Evolutionary conservation across 2,113 vertebrate species (phyloP), one percentile per base, ranked within the genome.

Genomic region (Brevimyrus niger): DNA sequence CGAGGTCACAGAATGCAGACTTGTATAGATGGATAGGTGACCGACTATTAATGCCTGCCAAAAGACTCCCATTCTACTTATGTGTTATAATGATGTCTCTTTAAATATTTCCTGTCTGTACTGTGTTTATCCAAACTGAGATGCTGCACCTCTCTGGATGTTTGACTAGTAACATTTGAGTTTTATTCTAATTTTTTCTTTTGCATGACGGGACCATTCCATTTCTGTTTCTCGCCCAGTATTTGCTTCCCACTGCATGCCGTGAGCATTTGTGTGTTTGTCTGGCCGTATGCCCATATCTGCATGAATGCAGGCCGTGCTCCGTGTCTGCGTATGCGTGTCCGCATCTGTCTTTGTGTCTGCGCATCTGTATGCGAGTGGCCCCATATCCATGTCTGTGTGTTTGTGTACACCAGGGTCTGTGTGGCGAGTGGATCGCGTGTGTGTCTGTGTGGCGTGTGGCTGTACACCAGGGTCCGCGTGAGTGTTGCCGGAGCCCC

Each of bases 121-220:
- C 31, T 82, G 35, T 44, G 44, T 46, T 46, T 53, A 31, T 5
- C 47, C 23, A 86, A 51, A 51, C 48, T 2, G 13, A 48, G 82
- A 47, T 11, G 27, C 38, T 35, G 48, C n/a, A 53, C 11, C 21
- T 46, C 82, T 47, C 21, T 23, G 48, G 50, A 91, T 90, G 50
- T 91, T 88, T 92, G 93, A 90, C 92, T 92, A 91, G 91, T 93
- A 87, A 44, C 27, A 58, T 97, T 95, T 96, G 91, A 38, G 65
- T 5, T 46, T 91, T 89, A 38, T 90, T 88, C 19, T 0, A 55
- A 82, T 90, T 90, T 86, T 86, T 51, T n/a, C 17, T 47, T 86
- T 27, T 86, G 44, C 84, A 86, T 48, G 46, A 19, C 4, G 15
- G 19, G 6, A 50, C 46, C 83, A 4, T 86, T n/a, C 11, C 23